Evolutionary conservation across 2,113 vertebrate genomes (phyloP).

Genomic region (Syngnathus floridae): DNA sequence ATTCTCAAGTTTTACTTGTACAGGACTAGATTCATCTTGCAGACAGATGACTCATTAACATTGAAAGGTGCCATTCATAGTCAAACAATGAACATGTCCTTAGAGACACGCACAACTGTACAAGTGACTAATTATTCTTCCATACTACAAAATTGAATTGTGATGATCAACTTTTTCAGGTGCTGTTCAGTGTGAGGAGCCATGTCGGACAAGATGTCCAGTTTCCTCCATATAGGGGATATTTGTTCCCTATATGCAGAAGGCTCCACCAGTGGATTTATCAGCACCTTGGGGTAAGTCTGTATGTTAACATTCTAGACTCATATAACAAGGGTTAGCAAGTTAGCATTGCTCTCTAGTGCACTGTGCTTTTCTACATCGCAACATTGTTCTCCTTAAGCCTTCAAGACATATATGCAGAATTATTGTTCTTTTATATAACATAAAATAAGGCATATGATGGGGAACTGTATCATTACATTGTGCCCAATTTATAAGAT

Average conservation of each 20-base stretch:
- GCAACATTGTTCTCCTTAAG: no score
- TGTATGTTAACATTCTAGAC: neutral
- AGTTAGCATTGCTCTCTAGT: neutral
- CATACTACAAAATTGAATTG: neutral
- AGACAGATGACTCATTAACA: no score
- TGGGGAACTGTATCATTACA: no score
- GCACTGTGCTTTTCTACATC: no score
- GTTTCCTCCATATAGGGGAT: conserved; percentile 98
- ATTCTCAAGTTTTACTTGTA: no score
- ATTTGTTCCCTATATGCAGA: conserved; percentile 97
- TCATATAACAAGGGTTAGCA: neutral
- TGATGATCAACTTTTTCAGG: conserved; percentile 54
- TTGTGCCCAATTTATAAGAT: no score
- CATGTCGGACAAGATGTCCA: conserved; percentile 99
- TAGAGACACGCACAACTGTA: neutral
- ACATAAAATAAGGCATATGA: no score
- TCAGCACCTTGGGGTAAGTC: conserved; percentile 96
- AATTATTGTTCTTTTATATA: no score
- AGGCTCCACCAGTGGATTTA: conserved; percentile 95
- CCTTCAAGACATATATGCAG: no score
- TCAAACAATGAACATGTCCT: no score
- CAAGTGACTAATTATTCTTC: neutral
- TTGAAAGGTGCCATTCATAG: no score
- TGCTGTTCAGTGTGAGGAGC: conserved; percentile 56
- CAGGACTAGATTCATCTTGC: no score